phyloP scores from a whole-genome alignment of 2,113 vertebrate species.

The Cyanistes caeruleus region DNA sequence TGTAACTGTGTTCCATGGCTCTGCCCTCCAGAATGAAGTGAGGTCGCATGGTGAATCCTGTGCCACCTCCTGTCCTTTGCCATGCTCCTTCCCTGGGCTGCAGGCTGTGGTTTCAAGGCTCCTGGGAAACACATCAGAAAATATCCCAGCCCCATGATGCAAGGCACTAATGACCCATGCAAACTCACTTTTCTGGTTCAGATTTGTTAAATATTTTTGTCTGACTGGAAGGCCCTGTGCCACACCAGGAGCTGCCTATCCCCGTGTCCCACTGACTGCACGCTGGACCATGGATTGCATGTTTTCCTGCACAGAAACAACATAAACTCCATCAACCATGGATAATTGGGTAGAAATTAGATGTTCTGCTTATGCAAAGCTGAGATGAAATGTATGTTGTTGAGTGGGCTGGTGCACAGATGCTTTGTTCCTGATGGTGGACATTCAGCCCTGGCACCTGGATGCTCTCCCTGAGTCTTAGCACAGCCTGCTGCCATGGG shows the following conservation, averaged over 20 bases:
- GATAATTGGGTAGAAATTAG: neutral
- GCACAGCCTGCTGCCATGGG: neutral
- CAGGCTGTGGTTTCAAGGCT: neutral
- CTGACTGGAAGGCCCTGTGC: neutral
- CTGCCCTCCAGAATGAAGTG: neutral
- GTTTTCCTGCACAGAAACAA: neutral
- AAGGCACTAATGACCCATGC: neutral
- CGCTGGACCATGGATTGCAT: rapidly evolving
- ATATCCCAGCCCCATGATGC: rapidly evolving
- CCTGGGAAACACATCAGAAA: neutral
- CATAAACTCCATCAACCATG: neutral
- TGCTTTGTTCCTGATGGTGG: neutral
- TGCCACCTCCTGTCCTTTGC: neutral
- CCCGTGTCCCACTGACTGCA: rapidly evolving
- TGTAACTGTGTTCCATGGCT: neutral
- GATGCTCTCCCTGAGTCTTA: neutral
- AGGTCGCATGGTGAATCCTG: neutral
- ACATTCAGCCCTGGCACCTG: neutral
- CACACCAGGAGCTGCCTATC: neutral
- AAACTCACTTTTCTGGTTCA: constrained; percentile 3
- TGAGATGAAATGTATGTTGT: neutral
- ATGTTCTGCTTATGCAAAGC: neutral
- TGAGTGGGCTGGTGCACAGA: neutral
- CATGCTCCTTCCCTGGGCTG: neutral
- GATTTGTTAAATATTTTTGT: neutral